A percentile compares a stretch with the other conserved stretches of the same genome.
phyloP scores from a whole-genome alignment of 2,797 vertebrate genomes.

The Sebastes jordani region DNA sequence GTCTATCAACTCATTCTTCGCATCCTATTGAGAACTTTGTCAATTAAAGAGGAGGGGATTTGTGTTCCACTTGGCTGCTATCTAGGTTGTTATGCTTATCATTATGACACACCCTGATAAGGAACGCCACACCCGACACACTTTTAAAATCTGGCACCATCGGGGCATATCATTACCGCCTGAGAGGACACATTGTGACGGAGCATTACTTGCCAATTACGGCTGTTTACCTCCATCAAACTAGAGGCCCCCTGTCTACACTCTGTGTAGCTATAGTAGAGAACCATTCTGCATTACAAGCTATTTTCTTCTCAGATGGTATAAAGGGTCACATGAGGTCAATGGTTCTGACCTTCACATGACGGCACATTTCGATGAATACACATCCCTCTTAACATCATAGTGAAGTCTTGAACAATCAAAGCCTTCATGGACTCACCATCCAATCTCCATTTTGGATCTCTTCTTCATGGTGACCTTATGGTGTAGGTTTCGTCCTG shows the following conservation, averaged over 20 bases:
- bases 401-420: not conserved
- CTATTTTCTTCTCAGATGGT: not conserved
- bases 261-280: not conserved
- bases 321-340: slow-evolving; percentile 12
- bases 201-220: not conserved
- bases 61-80: not conserved
- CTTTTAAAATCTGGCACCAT: not conserved
- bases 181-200: not conserved
- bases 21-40: not conserved
- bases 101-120: not conserved
- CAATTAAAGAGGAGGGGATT: not conserved
- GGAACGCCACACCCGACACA: no score
- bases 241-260: not conserved
- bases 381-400: not conserved
- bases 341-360: not conserved
- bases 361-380: not conserved
- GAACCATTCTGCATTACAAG: not conserved
- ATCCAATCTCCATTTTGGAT: not conserved
- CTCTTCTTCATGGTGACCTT: slow-evolving; percentile 1
- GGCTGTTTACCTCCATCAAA: not conserved
- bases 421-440: not conserved
- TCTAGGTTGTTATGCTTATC: not conserved
- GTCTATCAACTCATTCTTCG: not conserved
- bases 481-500: not conserved
- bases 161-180: not conserved